Evolutionary conservation across 2,888 invertebrate species (phyloP), one percentile per base, ranked within the genome.

Genomic region (Acrobasis consociella): DNA sequence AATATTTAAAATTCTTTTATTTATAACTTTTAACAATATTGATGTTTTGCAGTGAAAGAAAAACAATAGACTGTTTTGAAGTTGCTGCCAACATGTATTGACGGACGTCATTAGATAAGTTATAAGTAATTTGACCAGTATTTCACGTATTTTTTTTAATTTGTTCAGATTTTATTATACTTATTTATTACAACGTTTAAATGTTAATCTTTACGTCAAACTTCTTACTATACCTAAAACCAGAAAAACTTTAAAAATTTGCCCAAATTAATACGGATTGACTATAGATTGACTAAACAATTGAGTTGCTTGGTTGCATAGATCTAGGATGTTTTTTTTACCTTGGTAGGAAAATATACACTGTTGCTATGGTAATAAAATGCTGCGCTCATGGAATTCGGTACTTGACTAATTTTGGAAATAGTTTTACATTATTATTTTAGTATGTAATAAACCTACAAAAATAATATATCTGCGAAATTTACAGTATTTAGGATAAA

Each of bases 21-120:
- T 46, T 46, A 1, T 5, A 46, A 46, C 46, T 22, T 22, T 22
- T 22, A 22, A 46, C 9, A n/a, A 53, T 37, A n/a, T 37, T n/a
- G 63, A 72, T 70, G 67, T 74, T 73, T 72, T 69, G 66, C 69
- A 56, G 51, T 42, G 51, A 37, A 58, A 62, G 64, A 67, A 75
- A 75, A 53, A 75, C 73, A 74, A 75, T 63, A 66, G 66, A 73
- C 66, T 38, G 37, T 16, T 42, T 62, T 17, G 53, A 62, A 42
- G 51, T 60, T 63, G 42, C 58, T 62, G 64, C 60, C 15, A 15
- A 56, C 46, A 17, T 37, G 8, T 17, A 58, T 46, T 46, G 13
- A 22, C 22, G 17, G 17, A 11, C 9, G 17, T 60, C 31, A 31
- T 31, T 31, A 31, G 7, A 8, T n/a, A 31, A 7, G 38, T 46